Evolutionary conservation across 1,140 invertebrate genomes (phyloP), one percentile per base, ranked within the genome.

Genomic region (Neuroterus valhalla): DNA sequence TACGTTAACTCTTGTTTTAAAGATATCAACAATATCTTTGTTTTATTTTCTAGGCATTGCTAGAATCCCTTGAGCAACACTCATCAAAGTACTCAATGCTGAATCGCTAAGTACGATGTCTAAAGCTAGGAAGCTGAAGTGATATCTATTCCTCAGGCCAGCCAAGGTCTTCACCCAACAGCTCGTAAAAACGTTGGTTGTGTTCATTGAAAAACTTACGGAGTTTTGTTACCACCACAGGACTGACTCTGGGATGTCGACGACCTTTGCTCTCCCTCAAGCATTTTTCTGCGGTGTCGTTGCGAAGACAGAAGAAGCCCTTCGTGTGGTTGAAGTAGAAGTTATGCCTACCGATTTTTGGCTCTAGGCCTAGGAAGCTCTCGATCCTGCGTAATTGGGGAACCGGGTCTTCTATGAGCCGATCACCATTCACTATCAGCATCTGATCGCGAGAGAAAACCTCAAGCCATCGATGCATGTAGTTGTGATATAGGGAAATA

Each of bases 321-420:
- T 99, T 98, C 17, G 97, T 98, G 87, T 96, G 94, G 89, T 99
- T 99, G 89, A 98, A 98, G 88, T 98, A 98, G 90, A 99, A 99
- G 90, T 99, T 96, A 80, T 96, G 94, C 78, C 95, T 93, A 14
- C 94, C 94, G 74, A 97, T 95, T 42, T 92, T 91, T 42, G 93
- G 93, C 77, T 95, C 93, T 3, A 98, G 89, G 75, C 93, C 95
- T 44, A 99, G 92, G 88, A 99, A 99, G 46, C 93, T 92, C 88
- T 97, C 96, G 75, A 98, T 97, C 72, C 94, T 93, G 50, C 94
- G 93, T 71, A 99, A 89, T 89, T 99, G 97, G 0, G 94, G 94
- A 3, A 97, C 96, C 0, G 98, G 98, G 88, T 99, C 95, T 85
- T 96, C 95, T 78, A 99, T 98, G n/a, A 99, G 92, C 72, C 94